phyloP scores from a whole-genome alignment of 2,888 invertebrate genomes.

The Timema cristinae region DNA sequence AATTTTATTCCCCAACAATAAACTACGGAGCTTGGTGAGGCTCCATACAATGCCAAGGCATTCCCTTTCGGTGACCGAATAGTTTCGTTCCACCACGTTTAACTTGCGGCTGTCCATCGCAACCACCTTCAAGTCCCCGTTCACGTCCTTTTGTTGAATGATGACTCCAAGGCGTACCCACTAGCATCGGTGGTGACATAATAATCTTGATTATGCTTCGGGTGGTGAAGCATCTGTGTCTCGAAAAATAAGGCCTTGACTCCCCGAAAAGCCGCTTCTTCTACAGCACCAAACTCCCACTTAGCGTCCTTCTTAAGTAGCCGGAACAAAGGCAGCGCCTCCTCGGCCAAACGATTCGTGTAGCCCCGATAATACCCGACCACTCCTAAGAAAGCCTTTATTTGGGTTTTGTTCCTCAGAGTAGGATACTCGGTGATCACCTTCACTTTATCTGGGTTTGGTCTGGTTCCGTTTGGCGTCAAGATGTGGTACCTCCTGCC shows the following conservation, averaged over 20 bases:
- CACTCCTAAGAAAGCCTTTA: background rate
- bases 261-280: too few species aligned
- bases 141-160: background rate
- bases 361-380: conserved; percentile 9
- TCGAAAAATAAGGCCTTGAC: too few species aligned
- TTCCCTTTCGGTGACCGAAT: conserved; percentile 30
- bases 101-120: conserved; percentile 30
- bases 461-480: background rate
- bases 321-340: background rate
- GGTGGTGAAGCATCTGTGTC: too few species aligned
- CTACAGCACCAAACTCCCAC: too few species aligned
- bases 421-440: background rate
- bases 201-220: too few species aligned
- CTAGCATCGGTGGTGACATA: too few species aligned
- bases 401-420: background rate
- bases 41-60: conserved; percentile 28
- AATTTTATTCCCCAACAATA: conserved; percentile 28
- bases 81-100: conserved; percentile 23
- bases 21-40: conserved; percentile 27
- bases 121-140: conserved; percentile 17
- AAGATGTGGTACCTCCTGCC: background rate
- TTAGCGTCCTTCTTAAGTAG: background rate
- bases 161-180: too few species aligned
- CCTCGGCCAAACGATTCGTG: background rate
- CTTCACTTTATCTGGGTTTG: background rate